phyloP scores from a whole-genome alignment of 2,113 vertebrate species.

The Suricata suricatta region DNA sequence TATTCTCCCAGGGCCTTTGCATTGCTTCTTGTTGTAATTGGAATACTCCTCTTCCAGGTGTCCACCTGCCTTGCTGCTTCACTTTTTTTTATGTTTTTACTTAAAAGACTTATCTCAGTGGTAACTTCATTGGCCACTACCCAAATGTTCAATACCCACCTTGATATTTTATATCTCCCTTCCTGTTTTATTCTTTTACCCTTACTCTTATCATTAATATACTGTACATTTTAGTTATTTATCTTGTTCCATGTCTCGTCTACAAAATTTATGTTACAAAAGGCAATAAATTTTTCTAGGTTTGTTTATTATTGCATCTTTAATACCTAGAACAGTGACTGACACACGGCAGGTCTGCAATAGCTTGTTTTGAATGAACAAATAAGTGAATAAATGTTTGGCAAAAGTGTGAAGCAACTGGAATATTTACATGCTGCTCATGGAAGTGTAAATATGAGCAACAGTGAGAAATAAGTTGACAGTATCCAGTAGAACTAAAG shows the following conservation, averaged over 20 bases:
- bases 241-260: neutral
- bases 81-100: neutral
- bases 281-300: neutral
- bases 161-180: neutral
- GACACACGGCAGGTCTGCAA: neutral
- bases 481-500: neutral
- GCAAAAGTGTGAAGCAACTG: neutral
- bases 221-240: neutral
- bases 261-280: neutral
- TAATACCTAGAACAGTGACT: neutral
- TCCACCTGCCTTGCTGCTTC: neutral
- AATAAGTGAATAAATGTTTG: neutral
- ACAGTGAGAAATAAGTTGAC: neutral
- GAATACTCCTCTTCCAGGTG: neutral
- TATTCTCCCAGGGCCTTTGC: neutral
- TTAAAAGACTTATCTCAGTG: neutral
- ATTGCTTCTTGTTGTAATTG: neutral
- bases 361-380: neutral
- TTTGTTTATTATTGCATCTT: neutral
- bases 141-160: neutral
- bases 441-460: neutral
- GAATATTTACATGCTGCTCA: neutral
- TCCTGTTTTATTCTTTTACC: neutral
- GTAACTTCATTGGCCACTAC: neutral
- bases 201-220: neutral